These are phyloP conservation scores for Metaphire vulgaris DNA, from an alignment of 1,140 invertebrate genomes.

Conservation along the genomic window DNA sequence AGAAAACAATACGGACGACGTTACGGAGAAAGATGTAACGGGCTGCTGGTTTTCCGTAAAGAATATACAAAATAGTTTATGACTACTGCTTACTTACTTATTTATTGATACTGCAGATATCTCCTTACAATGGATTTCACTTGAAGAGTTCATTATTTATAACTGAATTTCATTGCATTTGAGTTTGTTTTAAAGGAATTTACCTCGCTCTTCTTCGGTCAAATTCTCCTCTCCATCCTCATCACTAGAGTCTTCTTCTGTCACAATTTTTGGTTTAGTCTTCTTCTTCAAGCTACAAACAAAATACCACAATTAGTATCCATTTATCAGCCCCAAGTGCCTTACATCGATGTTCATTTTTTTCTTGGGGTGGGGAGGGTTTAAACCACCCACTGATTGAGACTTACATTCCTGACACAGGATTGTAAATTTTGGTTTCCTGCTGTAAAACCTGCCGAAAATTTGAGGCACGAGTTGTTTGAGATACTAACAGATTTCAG, in stretches of 20 bases:
- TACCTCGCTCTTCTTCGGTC: conserved; percentile 38
- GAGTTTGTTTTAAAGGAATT: conserved; percentile 4
- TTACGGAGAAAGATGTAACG: too few species aligned
- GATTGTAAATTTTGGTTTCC: neutral
- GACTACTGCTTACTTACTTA: neutral
- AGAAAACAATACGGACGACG: conserved; percentile 24
- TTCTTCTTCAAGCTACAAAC: conserved; percentile 13
- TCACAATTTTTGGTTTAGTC: conserved; percentile 13
- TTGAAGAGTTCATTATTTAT: too few species aligned
- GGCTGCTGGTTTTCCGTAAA: neutral
- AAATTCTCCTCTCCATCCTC: conserved; percentile 34
- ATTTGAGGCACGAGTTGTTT: neutral
- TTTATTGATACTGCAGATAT: too few species aligned
- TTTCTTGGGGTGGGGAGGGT: too few species aligned
- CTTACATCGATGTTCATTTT: too few species aligned
- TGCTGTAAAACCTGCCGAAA: neutral
- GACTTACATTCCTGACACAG: neutral
- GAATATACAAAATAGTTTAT: neutral
- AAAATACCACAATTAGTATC: neutral
- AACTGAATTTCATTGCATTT: too few species aligned
- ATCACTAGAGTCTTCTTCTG: conserved; percentile 14
- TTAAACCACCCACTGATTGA: neutral
- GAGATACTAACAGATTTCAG: neutral
- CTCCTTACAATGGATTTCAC: too few species aligned
- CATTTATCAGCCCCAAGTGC: too few species aligned